These are phyloP conservation scores for Electrona antarctica DNA, from an alignment of 2,113 vertebrate species.

Conservation along the genomic window DNA sequence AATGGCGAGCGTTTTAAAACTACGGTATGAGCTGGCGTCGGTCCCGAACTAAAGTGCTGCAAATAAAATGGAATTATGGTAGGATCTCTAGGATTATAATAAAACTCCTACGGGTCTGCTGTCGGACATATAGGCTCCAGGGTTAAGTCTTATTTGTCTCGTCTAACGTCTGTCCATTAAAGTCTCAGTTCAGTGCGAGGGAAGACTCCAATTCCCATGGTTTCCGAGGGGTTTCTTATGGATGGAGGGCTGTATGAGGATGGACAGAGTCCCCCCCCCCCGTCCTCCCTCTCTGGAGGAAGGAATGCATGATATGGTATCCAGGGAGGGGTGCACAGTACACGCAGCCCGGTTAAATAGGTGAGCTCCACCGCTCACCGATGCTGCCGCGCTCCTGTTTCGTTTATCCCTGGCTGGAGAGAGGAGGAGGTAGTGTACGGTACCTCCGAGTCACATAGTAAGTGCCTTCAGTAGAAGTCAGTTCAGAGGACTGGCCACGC, in stretches of 20 bases:
- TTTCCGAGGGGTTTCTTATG: constrained; percentile 69
- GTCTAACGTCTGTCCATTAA: constrained; percentile 71
- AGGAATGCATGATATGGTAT: constrained; percentile 75
- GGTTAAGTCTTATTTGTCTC: constrained; percentile 62
- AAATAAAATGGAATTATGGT: constrained; percentile 68
- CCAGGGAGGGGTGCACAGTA: constrained; percentile 50
- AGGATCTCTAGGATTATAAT: constrained; percentile 30
- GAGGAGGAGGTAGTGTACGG: constrained; percentile 14
- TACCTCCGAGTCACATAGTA: constrained; percentile 18
- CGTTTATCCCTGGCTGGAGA: constrained; percentile 52
- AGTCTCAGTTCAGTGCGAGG: constrained; percentile 80
- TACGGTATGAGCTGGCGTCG: constrained; percentile 53
- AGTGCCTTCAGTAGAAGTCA: constrained; percentile 63
- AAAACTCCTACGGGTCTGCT: constrained; percentile 59
- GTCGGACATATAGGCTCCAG: constrained; percentile 65
- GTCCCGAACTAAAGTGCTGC: constrained; percentile 77
- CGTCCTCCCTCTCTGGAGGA: constrained; percentile 35
- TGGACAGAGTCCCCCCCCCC: constrained; percentile 41
- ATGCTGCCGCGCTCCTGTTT: constrained; percentile 59
- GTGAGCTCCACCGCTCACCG: constrained; percentile 55
- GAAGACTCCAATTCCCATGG: constrained; percentile 78
- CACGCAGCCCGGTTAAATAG: constrained; percentile 61
- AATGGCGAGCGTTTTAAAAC: constrained; percentile 53
- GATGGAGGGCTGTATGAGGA: constrained; percentile 54
- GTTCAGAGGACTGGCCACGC: constrained; percentile 52